phyloP scores from a whole-genome alignment of 2,888 invertebrate genomes.

The Pammene aurita region DNA sequence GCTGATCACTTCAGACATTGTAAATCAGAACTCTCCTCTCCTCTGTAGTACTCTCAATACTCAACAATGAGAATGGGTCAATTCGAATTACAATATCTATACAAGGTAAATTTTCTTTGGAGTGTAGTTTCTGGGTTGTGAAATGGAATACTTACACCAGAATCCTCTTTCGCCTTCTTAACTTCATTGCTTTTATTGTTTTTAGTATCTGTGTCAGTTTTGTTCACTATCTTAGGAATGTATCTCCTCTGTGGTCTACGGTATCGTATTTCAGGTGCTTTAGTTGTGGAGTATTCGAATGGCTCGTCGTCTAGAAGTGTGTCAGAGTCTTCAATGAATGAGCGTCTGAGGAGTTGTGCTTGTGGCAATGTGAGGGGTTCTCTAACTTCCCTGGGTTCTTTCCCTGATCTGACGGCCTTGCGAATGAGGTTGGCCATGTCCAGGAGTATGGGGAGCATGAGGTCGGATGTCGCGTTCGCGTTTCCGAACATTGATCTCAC shows the following conservation, averaged over 20 bases:
- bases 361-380: constrained; percentile 53
- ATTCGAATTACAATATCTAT: too few species aligned
- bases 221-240: constrained; percentile 47
- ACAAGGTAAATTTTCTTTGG: too few species aligned
- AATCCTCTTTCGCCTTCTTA: constrained; percentile 37
- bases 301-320: constrained; percentile 61
- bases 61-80: too few species aligned
- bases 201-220: constrained; percentile 49
- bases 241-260: constrained; percentile 57
- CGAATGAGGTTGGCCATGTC: constrained; percentile 86
- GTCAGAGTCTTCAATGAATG: constrained; percentile 64
- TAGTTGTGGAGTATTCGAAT: constrained; percentile 53
- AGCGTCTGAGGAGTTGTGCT: constrained; percentile 68
- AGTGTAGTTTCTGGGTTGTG: background rate
- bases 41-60: too few species aligned
- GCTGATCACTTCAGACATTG: too few species aligned
- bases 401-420: constrained; percentile 73
- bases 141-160: constrained; percentile 54
- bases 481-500: constrained; percentile 84
- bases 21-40: too few species aligned
- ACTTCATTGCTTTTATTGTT: constrained; percentile 46
- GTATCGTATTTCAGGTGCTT: constrained; percentile 48
- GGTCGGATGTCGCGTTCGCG: constrained; percentile 79
- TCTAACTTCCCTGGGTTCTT: constrained; percentile 66
- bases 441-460: constrained; percentile 85